Percentiles rank a stretch among this genome's conserved stretches.
Evolutionary conservation across 1,140 invertebrate species (phyloP).

Genomic region (Ericerus pela): DNA sequence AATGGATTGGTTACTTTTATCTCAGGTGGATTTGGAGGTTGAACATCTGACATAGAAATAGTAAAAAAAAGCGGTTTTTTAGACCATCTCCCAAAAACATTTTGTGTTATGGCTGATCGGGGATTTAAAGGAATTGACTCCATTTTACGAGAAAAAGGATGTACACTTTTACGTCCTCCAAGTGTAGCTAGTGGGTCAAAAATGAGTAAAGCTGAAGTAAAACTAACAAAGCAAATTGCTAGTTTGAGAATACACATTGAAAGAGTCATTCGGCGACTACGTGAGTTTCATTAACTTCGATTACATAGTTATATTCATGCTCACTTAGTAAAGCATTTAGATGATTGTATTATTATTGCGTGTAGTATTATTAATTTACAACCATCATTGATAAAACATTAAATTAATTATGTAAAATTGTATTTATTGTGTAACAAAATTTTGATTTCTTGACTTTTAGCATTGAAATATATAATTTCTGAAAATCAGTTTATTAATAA

Average conservation of each 20-base stretch:
- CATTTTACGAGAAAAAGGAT: conserved; percentile 22
- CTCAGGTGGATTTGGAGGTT: conserved; percentile 30
- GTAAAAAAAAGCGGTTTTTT: conserved; percentile 28
- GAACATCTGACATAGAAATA: conserved; percentile 28
- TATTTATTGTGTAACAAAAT: neutral
- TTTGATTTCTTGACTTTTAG: neutral
- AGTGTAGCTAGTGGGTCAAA: conserved; percentile 25
- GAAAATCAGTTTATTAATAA: neutral
- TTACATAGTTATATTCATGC: conserved; percentile 28
- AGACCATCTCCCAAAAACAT: conserved; percentile 20
- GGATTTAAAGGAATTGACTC: conserved; percentile 29
- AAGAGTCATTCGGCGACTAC: conserved; percentile 27
- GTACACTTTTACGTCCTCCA: conserved; percentile 29
- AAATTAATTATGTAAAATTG: neutral
- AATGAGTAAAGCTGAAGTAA: conserved; percentile 26
- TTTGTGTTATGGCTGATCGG: conserved; percentile 29
- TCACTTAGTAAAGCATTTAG: conserved; percentile 24
- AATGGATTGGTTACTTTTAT: conserved; percentile 33
- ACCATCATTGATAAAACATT: conserved; percentile 9
- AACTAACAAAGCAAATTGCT: conserved; percentile 29
- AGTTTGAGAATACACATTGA: conserved; percentile 32
- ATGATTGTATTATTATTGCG: conserved; percentile 26
- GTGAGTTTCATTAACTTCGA: conserved; percentile 30
- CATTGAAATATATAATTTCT: neutral
- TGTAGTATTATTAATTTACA: conserved; percentile 28